Conservation (phyloP, 2,888 invertebrate genomes). For the Catocala fraxini region DNA sequence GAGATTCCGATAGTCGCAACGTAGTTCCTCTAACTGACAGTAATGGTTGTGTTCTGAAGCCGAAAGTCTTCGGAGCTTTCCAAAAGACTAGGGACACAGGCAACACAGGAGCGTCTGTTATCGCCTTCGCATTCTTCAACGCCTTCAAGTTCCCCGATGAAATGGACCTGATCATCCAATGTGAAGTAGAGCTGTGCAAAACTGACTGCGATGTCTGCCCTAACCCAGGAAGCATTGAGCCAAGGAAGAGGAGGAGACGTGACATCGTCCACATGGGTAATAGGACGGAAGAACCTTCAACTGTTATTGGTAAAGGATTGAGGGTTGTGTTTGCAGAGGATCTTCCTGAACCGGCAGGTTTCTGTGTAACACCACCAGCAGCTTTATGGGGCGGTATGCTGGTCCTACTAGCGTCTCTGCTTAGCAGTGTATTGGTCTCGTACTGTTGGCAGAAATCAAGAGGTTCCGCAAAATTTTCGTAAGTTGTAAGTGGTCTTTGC, state of each 20-base stretch:
- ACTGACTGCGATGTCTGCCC: slow-evolving; percentile 92
- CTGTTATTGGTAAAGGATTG: slow-evolving; percentile 89
- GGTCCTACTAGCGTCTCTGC: slow-evolving; percentile 88
- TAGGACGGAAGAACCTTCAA: slow-evolving; percentile 85
- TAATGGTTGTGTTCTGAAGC: slow-evolving; percentile 92
- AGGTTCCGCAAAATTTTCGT: slow-evolving; percentile 69
- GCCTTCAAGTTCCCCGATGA: slow-evolving; percentile 95
- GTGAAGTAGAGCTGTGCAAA: slow-evolving; percentile 94
- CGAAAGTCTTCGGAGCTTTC: slow-evolving; percentile 94
- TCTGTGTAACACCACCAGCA: slow-evolving; percentile 89
- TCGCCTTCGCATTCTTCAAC: slow-evolving; percentile 93
- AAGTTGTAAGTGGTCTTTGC: slow-evolving; percentile 33
- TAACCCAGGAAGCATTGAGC: slow-evolving; percentile 88
- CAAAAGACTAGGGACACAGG: slow-evolving; percentile 93
- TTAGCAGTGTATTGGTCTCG: slow-evolving; percentile 81
- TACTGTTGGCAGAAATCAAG: slow-evolving; percentile 79
- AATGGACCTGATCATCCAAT: slow-evolving; percentile 94
- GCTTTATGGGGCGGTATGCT: slow-evolving; percentile 89
- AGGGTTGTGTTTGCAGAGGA: slow-evolving; percentile 91
- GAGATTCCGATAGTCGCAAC: slow-evolving; percentile 90
- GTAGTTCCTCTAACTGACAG: slow-evolving; percentile 91
- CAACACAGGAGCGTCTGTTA: slow-evolving; percentile 91
- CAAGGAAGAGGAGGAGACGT: slow-evolving; percentile 74
- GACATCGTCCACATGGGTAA: slow-evolving; percentile 81
- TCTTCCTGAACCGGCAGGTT: slow-evolving; percentile 77